phyloP scores from a whole-genome alignment of 2,797 vertebrate genomes.

The Darevskia nairensis region DNA sequence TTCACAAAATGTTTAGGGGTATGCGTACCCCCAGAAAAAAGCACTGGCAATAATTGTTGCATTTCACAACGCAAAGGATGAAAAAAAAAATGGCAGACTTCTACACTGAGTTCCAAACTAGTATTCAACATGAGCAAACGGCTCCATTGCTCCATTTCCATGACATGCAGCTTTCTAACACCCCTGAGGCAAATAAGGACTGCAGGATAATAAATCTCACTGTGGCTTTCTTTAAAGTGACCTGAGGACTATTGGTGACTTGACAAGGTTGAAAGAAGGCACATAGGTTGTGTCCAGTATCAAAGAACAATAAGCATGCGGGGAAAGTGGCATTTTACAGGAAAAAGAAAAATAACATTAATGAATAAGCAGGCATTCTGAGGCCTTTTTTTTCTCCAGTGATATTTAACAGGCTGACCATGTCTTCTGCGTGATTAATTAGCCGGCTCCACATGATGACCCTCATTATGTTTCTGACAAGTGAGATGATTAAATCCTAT shows the following conservation, averaged over 20 bases:
- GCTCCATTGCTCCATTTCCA: constrained; percentile 48
- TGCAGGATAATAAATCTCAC: constrained; percentile 80
- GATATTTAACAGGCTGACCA: constrained; percentile 71
- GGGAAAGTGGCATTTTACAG: constrained; percentile 59
- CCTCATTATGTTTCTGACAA: constrained; percentile 65
- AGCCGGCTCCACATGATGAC: constrained; percentile 68
- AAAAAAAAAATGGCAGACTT: constrained; percentile 32
- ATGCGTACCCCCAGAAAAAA: too few relatives aligned
- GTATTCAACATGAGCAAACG: constrained; percentile 34
- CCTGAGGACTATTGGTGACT: constrained; percentile 71
- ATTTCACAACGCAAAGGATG: not conserved
- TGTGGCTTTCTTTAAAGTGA: constrained; percentile 79
- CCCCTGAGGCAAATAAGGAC: constrained; percentile 71
- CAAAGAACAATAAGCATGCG: constrained; percentile 25
- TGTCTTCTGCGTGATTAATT: constrained; percentile 74
- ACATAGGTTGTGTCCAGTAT: constrained; percentile 59
- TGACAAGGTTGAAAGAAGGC: constrained; percentile 68
- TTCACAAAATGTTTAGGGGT: too few relatives aligned
- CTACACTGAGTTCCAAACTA: constrained; percentile 40
- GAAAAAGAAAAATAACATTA: constrained; percentile 76
- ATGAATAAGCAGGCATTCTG: constrained; percentile 72
- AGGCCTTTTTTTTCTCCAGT: constrained; percentile 57
- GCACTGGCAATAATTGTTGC: too few relatives aligned
- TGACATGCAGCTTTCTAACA: constrained; percentile 50
- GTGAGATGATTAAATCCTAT: constrained; percentile 45